Percentiles rank a stretch among this genome's conserved stretches.
phyloP scores from a whole-genome alignment of 2,888 invertebrate genomes.

The Trichopoda pennipes region DNA sequence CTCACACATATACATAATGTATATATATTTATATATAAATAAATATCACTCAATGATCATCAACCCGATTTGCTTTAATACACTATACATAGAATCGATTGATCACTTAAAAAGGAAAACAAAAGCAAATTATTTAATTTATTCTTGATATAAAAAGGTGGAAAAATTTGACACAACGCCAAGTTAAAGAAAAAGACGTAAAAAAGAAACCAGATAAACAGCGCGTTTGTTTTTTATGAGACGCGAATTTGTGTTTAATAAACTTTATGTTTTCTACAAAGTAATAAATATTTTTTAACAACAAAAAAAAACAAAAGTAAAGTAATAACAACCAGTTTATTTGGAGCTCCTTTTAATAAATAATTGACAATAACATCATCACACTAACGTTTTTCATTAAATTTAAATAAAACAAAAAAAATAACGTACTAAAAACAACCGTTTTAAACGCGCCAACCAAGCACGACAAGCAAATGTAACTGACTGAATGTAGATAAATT shows the following conservation, averaged over 20 bases:
- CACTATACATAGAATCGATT: conserved; percentile 31
- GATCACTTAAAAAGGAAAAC: conserved; percentile 35
- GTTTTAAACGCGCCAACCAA: conserved; percentile 28
- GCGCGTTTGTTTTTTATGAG: conserved; percentile 28
- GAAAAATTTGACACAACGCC: conserved; percentile 25
- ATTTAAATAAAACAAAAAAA: conserved; percentile 11
- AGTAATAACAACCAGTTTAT: conserved; percentile 17
- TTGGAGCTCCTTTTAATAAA: conserved; percentile 12
- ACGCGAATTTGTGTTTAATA: conserved; percentile 31
- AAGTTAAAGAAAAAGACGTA: conserved; percentile 33
- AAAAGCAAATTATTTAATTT: conserved; percentile 37
- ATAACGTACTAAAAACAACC: conserved; percentile 11
- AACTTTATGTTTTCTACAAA: background rate
- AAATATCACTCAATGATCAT: conserved; percentile 45
- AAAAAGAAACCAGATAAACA: conserved; percentile 39
- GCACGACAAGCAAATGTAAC: conserved; percentile 61
- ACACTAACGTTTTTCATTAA: conserved; percentile 10
- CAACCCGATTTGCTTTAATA: conserved; percentile 42
- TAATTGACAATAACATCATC: conserved; percentile 23
- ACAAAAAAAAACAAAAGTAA: no score
- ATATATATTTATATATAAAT: conserved; percentile 7
- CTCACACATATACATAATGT: background rate
- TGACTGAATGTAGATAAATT: conserved; percentile 50
- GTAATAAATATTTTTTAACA: conserved; percentile 10
- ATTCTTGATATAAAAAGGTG: conserved; percentile 30